Evolutionary conservation across 1,140 invertebrate species (phyloP).

Genomic region (Nebria ingens): DNA sequence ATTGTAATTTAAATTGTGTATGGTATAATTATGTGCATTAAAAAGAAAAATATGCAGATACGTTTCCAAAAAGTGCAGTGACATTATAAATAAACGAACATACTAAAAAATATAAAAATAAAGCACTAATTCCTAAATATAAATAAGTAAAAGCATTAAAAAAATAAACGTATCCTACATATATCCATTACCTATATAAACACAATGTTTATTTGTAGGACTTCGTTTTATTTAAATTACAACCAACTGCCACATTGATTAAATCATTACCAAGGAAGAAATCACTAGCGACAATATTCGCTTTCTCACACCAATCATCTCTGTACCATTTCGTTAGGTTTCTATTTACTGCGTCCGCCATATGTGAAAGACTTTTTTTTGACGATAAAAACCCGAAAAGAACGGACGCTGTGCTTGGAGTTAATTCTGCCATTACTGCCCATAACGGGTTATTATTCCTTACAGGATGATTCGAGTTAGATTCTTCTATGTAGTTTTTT

Average conservation of each 20-base stretch:
- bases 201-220: too few species aligned
- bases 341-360: slow-evolving; percentile 58
- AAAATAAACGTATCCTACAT: too few species aligned
- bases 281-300: slow-evolving; percentile 65
- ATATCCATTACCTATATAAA: too few species aligned
- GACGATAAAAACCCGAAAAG: slow-evolving; percentile 39
- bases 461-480: slow-evolving; percentile 34
- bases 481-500: slow-evolving; percentile 42
- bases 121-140: too few species aligned
- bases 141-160: too few species aligned
- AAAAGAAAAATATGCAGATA: too few species aligned
- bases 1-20: too few species aligned
- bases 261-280: slow-evolving; percentile 70
- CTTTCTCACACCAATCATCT: slow-evolving; percentile 49
- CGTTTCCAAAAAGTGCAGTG: too few species aligned
- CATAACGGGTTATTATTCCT: slow-evolving; percentile 46
- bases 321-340: slow-evolving; percentile 56
- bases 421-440: slow-evolving; percentile 73
- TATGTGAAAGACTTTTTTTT: slow-evolving; percentile 50
- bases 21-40: too few species aligned
- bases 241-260: slow-evolving; percentile 53
- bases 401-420: slow-evolving; percentile 57
- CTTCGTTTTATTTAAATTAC: background rate
- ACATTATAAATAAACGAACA: too few species aligned
- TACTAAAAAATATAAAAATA: too few species aligned